Evolutionary conservation across 2,888 invertebrate species (phyloP), one percentile per base, ranked within the genome.

Genomic region (Apodemia zela): DNA sequence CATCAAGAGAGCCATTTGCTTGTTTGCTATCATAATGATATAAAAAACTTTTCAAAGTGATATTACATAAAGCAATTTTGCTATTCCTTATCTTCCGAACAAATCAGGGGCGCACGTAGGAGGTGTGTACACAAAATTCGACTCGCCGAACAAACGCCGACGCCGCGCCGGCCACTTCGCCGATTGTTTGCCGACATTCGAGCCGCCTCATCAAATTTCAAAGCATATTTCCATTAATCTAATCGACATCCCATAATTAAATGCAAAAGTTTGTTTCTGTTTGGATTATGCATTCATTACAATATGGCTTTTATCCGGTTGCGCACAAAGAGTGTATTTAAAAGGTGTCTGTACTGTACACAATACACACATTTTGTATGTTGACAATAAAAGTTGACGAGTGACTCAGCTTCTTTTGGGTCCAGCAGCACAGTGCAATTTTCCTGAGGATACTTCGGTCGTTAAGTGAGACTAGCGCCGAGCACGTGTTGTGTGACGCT

Each of bases 121-220:
- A 21, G 2, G 21, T 51, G 51, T 51, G 51, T 51, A 51, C 51
- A 51, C 47, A 61, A 49, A 38, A 60, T 60, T 29, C 15, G 59
- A 58, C 60, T 18, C 58, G 61, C 63, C 57, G 61, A 29, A 60
- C 38, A 18, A 49, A 18, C 59, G 60, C 59, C 18, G 35, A 18
- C 63, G 60, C 60, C 60, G 62, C 42, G 63, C 61, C 62, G 62
- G 62, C 62, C 70, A 69, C 69, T 69, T 64, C 59, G 64, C 61
- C 65, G 67, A 70, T 71, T 68, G 71, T 70, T 70, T 67, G 67
- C 63, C 62, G 62, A 65, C 62, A 51, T 62, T 61, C 59, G 57
- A 63, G 62, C 67, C 49, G 18, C 5, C 21, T 51, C 51, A 51
- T 51, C 51, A 21, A 18, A 51, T 21, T 51, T 51, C 51, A 21